phyloP scores from a whole-genome alignment of 2,113 vertebrate genomes.

The Hydrochoerus hydrochaeris region DNA sequence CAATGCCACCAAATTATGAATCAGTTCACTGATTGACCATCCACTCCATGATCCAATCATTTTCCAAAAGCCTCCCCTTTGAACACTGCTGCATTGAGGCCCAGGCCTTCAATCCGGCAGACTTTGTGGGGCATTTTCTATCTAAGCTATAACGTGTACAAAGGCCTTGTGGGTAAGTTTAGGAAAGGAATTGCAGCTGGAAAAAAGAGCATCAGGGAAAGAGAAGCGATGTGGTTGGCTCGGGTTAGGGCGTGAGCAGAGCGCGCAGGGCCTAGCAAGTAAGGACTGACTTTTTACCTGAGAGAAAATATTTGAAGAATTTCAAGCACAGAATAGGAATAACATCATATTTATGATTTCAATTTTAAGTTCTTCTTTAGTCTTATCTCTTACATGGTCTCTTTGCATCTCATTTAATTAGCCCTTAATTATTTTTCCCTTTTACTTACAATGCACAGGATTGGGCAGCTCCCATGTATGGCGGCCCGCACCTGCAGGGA shows the following conservation, averaged over 20 bases:
- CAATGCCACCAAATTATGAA: neutral
- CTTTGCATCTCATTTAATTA: neutral
- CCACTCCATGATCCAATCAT: neutral
- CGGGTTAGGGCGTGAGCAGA: neutral
- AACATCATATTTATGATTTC: neutral
- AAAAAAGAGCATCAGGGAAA: neutral
- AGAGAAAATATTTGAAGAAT: neutral
- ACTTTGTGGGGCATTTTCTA: neutral
- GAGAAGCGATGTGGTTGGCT: neutral
- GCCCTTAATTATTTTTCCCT: neutral
- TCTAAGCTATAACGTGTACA: neutral
- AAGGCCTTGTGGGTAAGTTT: neutral
- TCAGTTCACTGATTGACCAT: neutral
- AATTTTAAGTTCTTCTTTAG: neutral
- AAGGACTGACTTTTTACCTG: neutral
- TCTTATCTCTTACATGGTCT: neutral
- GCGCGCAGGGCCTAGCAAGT: neutral
- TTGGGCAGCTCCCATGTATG: neutral
- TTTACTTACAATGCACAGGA: neutral
- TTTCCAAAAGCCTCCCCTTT: neutral
- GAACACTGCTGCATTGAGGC: neutral
- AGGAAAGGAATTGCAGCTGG: neutral
- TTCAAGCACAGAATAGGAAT: neutral
- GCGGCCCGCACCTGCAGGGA: neutral
- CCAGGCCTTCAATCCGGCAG: neutral